Base-by-base conservation (phyloP, 35 echinoderm and acorn worm species). In the Anneissia japonica region DNA sequence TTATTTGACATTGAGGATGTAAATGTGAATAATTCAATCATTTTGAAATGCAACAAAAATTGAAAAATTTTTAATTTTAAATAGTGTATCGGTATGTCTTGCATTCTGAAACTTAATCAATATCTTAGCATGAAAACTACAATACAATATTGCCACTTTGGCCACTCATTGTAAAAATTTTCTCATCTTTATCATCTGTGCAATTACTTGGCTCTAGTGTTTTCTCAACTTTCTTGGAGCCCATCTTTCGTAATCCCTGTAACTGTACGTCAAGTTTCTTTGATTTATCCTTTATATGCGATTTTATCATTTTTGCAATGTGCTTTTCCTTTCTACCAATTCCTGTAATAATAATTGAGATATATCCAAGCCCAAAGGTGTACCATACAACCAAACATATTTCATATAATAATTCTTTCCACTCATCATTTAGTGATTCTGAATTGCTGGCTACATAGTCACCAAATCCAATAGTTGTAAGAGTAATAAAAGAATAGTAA, bases 401-500 rank as follows among this genome's bases (percentile, higher is more conserved):
- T 12, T 64, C 51, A 23, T 64, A 64, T 2, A 64, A 2, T 1
- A 64, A 19, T 64, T 64, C 51, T 26, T 64, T 64, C 51, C 51
- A 64, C 21, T 64, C 51, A 2, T 64, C 51, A 23, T 64, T 64
- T 64, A 64, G 19, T 3, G 26, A 9, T 12, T 6, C 51, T 64
- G 51, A 9, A 19, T 9, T 23, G 7, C 10, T 2, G 26, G 51
- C 51, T 9, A 99, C 96, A 36, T 91, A 99, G 73, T 99, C 96
- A 35, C 96, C 96, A 45, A 99, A 99, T 29, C 96, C 96, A 80
- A 99, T 94, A 4, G 96, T 99, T 36, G 91, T 91, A 64, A 99
- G 40, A 30, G 96, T 91, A 29, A 99, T 87, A 40, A 99, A 99
- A 4, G 83, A 80, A 73, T 91, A 99, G 75, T 99, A 99, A 82